These are phyloP conservation scores for Microtus richardsoni DNA, from an alignment of 2,113 vertebrate genomes.

Conservation along the genomic window DNA sequence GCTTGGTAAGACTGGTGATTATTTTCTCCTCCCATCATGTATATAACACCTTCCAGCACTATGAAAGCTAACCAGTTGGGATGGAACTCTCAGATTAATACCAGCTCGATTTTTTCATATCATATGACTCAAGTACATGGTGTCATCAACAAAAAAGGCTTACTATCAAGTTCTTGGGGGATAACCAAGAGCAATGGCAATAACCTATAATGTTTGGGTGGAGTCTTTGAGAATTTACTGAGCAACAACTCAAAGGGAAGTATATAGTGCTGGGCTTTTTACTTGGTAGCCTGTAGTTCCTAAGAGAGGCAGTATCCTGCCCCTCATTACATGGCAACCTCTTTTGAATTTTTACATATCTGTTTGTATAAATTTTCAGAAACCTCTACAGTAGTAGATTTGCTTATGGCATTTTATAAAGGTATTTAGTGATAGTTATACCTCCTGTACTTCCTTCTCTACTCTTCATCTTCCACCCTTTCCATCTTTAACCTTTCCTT, in stretches of 20 bases:
- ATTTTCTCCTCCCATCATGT: not conserved
- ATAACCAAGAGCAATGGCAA: no score
- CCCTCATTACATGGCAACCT: no score
- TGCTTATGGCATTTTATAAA: not conserved
- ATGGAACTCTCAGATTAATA: no score
- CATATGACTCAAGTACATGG: no score
- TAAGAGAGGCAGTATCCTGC: not conserved
- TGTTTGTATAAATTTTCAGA: not conserved
- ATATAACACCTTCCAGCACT: not conserved
- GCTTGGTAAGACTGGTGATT: not conserved
- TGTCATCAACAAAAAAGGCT: no score
- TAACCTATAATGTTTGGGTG: no score
- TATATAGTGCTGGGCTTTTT: not conserved
- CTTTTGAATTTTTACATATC: not conserved
- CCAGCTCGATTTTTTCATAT: no score
- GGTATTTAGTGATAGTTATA: not conserved
- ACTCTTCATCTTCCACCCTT: not conserved
- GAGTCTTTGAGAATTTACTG: not conserved
- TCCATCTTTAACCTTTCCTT: not conserved
- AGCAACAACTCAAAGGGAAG: not conserved
- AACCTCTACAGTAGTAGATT: not conserved
- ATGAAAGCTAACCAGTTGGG: no score
- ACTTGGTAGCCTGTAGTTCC: not conserved
- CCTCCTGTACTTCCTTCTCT: not conserved
- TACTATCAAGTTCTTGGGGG: no score